Conservation (phyloP, 2,888 invertebrate species). For the Diarsia dahlii region DNA sequence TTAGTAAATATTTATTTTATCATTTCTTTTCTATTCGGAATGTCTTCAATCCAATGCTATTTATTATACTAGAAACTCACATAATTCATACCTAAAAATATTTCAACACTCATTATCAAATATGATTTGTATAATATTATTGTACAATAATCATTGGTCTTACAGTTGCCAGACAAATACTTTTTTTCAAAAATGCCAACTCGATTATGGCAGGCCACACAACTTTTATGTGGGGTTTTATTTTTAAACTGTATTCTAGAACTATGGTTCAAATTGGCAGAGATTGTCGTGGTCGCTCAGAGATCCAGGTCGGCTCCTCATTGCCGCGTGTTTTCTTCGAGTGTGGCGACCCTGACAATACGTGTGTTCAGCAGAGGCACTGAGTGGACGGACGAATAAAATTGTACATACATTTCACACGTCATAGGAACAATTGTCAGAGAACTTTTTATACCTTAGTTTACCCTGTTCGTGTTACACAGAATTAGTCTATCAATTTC, state of each 20-base stretch:
- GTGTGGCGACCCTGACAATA: conserved; percentile 64
- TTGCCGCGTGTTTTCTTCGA: conserved; percentile 53
- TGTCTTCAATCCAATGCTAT: conserved; percentile 73
- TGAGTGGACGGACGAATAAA: conserved; percentile 57
- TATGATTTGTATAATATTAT: conserved; percentile 68
- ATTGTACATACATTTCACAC: conserved; percentile 35
- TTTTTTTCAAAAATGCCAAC: conserved; percentile 55
- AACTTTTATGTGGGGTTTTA: conserved; percentile 17
- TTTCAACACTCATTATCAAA: conserved; percentile 66
- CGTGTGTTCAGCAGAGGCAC: conserved; percentile 61
- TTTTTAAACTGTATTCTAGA: conserved; percentile 41
- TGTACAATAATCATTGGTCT: conserved; percentile 76
- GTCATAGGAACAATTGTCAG: conserved; percentile 11
- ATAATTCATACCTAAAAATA: conserved; percentile 66
- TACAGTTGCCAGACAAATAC: conserved; percentile 55
- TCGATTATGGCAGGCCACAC: conserved; percentile 49
- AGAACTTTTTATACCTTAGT: background rate
- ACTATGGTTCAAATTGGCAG: conserved; percentile 58
- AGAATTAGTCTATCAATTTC: conserved; percentile 25
- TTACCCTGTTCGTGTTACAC: conserved; percentile 49
- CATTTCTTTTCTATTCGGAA: conserved; percentile 72
- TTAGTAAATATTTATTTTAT: conserved; percentile 48
- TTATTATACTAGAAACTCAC: conserved; percentile 70
- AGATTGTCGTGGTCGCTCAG: conserved; percentile 65
- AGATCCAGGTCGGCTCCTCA: conserved; percentile 63